Base-by-base conservation (phyloP, 92 coral and sea anemone species). In the Parazoanthus swiftii region DNA sequence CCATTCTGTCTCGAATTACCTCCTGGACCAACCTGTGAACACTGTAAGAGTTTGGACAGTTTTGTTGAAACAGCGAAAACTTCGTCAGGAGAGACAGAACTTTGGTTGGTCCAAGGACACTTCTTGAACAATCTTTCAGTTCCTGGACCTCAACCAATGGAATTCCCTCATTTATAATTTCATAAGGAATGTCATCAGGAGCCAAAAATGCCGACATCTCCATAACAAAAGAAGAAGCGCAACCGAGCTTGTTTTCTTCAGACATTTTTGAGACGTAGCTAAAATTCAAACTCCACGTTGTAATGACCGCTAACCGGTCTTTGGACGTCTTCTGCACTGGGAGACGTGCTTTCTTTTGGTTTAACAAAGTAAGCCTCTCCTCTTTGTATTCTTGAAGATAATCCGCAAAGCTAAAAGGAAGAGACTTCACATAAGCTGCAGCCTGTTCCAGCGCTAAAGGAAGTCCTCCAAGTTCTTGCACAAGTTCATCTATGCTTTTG, bases 1-100 rank as follows among this genome's bases (percentile, higher is more conserved):
- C 59, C 13, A 96, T 81, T 50, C 80, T 86, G 59, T 85, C 82
- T 44, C 94, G 93, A 83, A 96, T 93, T 0, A 96, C 98, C 77
- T 96, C 98, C 77, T 96, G 98, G 68, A 96, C 98, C 43, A 96
- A 88, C 23, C 98, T 93, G 76, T 96, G 98, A 68, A 96, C 96
- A 79, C 96, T 89, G 80, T 88, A 85, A 29, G 96, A 96, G 54
- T 83, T 70, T 13, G 81, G 90, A 36, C 90, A 81, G 51, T 84
- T 86, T 70, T 88, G 82, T 58, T 94, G 95, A 86, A 96, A 96
- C 14, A 96, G 90, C 33, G 98, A 96, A 82, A 96, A 96, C 79
- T 92, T 91, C 8, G 98, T 94, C 79, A 96, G 85, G 14, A 96
- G 88, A 25, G 91, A 85, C 36, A 94, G 78, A 35, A 94, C 86